Base-by-base conservation (phyloP, 2,113 vertebrate genomes). In the Mustela lutreola region DNA sequence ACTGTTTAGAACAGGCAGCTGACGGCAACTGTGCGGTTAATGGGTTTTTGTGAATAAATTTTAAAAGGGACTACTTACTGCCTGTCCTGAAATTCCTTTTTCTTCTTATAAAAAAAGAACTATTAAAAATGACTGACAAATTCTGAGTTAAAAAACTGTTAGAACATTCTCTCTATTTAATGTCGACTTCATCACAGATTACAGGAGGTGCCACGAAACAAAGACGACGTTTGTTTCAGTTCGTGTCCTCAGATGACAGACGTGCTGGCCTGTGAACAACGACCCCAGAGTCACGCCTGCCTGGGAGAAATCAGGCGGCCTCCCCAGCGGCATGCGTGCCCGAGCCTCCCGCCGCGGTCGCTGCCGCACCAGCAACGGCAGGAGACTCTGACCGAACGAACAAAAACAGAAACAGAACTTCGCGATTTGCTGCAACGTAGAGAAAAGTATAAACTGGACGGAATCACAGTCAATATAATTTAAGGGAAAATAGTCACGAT, bases 91-190 rank as follows among this genome's bases (percentile, higher is more conserved):
- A 98, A 98, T 98, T 98, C 96, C 93, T 98, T 98, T 97, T 97
- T 86, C 92, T 97, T 93, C 95, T 98, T 99, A 99, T 99, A 99
- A 99, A 98, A 99, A 99, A 99, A 98, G 98, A 99, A 99, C 98
- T 99, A 99, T 99, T 99, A 98, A 99, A 98, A 99, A 99, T 98
- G 98, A 99, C 98, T 99, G 99, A 99, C 99, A 99, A 99, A 99
- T 99, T 99, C 98, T 98, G 98, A 98, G 99, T 98, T 99, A 99
- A 98, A 99, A 99, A 99, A 98, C 98, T 99, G 99, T 99, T 99
- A 99, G 99, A 99, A 99, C 99, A 99, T 99, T 99, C 99, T 99
- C 99, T 99, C 99, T 99, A 99, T 99, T 99, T 99, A 99, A 99
- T 99, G 99, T 99, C 99, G 99, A 99, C 99, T 99, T 99, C 99